Conservation (phyloP, 2,797 vertebrate species). For the Luscinia megarhynchos region DNA sequence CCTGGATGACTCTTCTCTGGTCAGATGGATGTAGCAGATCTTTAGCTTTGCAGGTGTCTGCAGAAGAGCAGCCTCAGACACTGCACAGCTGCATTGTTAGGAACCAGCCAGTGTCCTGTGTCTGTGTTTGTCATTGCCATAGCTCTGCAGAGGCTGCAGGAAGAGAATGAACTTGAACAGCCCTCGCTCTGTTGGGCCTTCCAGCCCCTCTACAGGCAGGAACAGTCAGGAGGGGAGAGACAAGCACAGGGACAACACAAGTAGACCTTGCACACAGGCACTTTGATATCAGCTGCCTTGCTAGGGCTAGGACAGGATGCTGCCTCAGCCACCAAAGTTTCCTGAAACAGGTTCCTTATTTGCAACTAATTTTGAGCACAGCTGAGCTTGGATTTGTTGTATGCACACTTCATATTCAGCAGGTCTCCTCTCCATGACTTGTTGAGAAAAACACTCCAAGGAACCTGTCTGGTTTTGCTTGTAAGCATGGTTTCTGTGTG, state of each 20-base stretch:
- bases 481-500: not conserved
- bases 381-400: not conserved
- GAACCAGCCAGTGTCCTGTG: not conserved
- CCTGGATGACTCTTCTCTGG: not conserved
- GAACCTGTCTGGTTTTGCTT: not conserved
- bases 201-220: not conserved
- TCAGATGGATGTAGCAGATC: not conserved
- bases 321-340: not conserved
- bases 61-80: not conserved
- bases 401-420: not conserved
- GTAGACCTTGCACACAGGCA: not conserved
- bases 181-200: not conserved
- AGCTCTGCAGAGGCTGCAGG: not conserved
- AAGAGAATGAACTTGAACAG: not conserved
- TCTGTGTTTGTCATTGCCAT: not conserved
- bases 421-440: not conserved
- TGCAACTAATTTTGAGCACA: not conserved
- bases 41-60: not conserved
- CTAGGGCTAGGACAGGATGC: not conserved
- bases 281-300: not conserved
- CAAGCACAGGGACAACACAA: not conserved
- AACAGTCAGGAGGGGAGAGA: not conserved
- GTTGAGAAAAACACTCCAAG: slow-evolving; percentile 15
- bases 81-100: not conserved
- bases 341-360: not conserved